phyloP scores from a whole-genome alignment of 2,113 vertebrate species.

The Falco punctatus region DNA sequence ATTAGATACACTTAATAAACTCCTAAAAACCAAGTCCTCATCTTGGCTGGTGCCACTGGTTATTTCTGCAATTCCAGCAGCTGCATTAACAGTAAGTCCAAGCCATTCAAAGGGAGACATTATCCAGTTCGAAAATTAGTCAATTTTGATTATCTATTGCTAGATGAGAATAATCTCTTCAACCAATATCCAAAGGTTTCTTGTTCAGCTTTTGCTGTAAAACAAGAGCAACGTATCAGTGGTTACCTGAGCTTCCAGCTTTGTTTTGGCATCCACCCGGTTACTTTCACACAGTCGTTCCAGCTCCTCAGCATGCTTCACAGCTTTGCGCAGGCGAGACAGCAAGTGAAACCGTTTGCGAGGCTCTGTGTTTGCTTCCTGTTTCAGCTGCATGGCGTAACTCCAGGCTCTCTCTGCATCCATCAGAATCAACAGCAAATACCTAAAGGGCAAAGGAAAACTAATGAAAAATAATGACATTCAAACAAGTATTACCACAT shows the following conservation, averaged over 20 bases:
- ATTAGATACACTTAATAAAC: background rate
- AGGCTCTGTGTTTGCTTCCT: conserved; percentile 96
- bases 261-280: conserved; percentile 94
- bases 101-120: background rate
- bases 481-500: background rate
- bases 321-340: conserved; percentile 91
- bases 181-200: background rate
- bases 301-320: conserved; percentile 91
- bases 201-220: background rate
- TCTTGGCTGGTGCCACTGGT: background rate
- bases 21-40: background rate
- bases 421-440: conserved; percentile 93
- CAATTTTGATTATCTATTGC: background rate
- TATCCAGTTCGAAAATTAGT: background rate
- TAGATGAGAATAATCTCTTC: background rate
- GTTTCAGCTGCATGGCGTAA: conserved; percentile 98
- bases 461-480: background rate
- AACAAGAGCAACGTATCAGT: background rate
- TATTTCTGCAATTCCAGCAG: background rate
- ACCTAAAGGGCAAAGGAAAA: conserved; percentile 69
- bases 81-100: background rate
- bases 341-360: conserved; percentile 95
- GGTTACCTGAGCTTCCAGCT: conserved; percentile 93
- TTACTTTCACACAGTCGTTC: conserved; percentile 93
- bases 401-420: conserved; percentile 97